Evolutionary conservation across 2,113 vertebrate species (phyloP).

Genomic region (Bufo bufo): DNA sequence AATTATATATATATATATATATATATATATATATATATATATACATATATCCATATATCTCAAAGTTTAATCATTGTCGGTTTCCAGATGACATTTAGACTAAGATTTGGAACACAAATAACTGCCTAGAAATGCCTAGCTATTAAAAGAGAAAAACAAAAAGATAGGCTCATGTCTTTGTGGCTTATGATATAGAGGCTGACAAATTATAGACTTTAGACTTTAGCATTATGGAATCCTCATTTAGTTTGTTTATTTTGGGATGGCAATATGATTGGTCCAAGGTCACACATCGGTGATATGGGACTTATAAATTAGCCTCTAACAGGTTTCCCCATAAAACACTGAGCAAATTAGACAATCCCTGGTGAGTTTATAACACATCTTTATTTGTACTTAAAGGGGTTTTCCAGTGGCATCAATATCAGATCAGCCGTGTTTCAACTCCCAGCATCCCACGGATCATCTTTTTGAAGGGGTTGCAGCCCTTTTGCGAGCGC

Average conservation of each 20-base stretch:
- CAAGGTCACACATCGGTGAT: neutral
- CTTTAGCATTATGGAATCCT: neutral
- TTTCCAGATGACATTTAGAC: conserved; percentile 30
- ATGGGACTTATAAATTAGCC: neutral
- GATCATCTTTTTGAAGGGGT: no score
- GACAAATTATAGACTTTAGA: conserved; percentile 2
- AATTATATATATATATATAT: conserved; percentile 21
- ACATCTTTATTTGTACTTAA: neutral
- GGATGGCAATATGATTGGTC: neutral
- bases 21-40: conserved; percentile 6
- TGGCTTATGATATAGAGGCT: neutral
- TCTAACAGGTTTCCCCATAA: neutral
- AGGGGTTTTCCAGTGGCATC: no score
- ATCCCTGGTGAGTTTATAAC: neutral
- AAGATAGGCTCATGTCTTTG: neutral
- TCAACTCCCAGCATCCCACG: no score
- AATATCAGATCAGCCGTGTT: no score
- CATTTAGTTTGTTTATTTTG: conserved; percentile 13
- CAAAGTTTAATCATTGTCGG: conserved; percentile 42
- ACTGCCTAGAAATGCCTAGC: neutral
- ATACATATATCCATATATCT: conserved; percentile 25
- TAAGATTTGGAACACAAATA: conserved; percentile 31
- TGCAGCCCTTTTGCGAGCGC: no score
- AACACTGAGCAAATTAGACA: neutral
- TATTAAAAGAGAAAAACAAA: conserved; percentile 11